Evolutionary conservation across 2,888 invertebrate species (phyloP).

Genomic region (Dermolepida albohirtum): DNA sequence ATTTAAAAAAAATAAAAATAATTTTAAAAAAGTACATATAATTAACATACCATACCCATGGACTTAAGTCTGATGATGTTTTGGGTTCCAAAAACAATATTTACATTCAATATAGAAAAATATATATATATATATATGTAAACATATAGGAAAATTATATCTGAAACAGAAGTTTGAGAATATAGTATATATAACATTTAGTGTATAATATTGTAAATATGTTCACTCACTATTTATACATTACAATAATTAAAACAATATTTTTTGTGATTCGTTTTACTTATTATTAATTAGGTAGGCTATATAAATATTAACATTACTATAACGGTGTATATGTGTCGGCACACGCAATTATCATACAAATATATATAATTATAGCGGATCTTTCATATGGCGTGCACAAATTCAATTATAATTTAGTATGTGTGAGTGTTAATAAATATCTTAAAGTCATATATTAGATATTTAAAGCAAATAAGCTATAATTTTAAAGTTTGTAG

Average conservation of each 20-base stretch:
- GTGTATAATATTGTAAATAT: conserved; percentile 40
- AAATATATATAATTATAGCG: too few relatives aligned
- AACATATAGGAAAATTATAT: conserved; percentile 27
- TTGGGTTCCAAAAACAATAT: conserved; percentile 44
- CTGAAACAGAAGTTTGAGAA: conserved; percentile 20
- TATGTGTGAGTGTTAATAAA: too few relatives aligned
- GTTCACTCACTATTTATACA: conserved; percentile 40
- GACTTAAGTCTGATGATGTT: conserved; percentile 46
- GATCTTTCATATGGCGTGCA: too few relatives aligned
- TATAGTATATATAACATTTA: conserved; percentile 18
- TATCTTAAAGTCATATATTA: too few relatives aligned
- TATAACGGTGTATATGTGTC: background rate
- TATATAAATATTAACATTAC: conserved; percentile 1
- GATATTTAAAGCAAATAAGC: too few relatives aligned
- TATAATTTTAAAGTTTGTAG: too few relatives aligned
- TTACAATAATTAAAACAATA: conserved; percentile 31
- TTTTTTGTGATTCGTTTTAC: conserved; percentile 41
- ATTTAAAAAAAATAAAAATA: background rate
- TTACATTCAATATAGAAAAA: conserved; percentile 25
- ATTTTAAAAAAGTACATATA: conserved; percentile 2
- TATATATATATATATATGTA: conserved; percentile 10
- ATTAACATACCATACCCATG: conserved; percentile 22
- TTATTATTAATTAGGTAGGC: conserved; percentile 27
- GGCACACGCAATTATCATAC: too few relatives aligned
- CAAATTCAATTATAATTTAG: too few relatives aligned